Evolutionary conservation across 2,797 vertebrate species (phyloP).

Genomic region (Sebastes elongatus): DNA sequence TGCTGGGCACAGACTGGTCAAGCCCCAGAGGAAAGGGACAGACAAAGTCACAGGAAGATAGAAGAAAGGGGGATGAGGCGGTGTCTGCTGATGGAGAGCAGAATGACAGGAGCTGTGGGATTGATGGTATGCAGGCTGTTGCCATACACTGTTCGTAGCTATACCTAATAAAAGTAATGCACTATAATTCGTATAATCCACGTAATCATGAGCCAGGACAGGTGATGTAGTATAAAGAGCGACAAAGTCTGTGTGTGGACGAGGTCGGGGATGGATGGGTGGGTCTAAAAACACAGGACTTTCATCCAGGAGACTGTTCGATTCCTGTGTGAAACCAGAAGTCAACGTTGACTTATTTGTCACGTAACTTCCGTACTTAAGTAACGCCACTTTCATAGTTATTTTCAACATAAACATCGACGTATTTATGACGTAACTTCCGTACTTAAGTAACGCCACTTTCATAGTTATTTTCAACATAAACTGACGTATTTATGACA

Average conservation of each 20-base stretch:
- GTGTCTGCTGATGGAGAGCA: not conserved
- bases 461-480: too few relatives aligned
- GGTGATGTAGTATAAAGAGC: not conserved
- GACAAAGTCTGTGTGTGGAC: not conserved
- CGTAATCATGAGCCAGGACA: not conserved
- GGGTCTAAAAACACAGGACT: too few relatives aligned
- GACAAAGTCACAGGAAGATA: constrained; percentile 10
- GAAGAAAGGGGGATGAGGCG: not conserved
- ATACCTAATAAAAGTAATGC: not conserved
- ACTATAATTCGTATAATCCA: not conserved
- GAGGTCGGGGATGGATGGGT: not conserved
- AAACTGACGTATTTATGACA: too few relatives aligned
- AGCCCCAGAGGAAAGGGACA: not conserved
- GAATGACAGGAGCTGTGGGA: not conserved
- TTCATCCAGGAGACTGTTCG: too few relatives aligned
- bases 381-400: too few relatives aligned
- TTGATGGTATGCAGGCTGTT: not conserved
- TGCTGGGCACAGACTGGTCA: not conserved
- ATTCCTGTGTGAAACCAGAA: too few relatives aligned
- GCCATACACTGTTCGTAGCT: not conserved
- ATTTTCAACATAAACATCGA: too few relatives aligned
- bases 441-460: too few relatives aligned
- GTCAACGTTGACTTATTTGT: not conserved
- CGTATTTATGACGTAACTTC: too few relatives aligned
- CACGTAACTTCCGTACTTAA: not conserved